Conservation (phyloP, 2,113 vertebrate genomes). For the Penelope pileata region DNA sequence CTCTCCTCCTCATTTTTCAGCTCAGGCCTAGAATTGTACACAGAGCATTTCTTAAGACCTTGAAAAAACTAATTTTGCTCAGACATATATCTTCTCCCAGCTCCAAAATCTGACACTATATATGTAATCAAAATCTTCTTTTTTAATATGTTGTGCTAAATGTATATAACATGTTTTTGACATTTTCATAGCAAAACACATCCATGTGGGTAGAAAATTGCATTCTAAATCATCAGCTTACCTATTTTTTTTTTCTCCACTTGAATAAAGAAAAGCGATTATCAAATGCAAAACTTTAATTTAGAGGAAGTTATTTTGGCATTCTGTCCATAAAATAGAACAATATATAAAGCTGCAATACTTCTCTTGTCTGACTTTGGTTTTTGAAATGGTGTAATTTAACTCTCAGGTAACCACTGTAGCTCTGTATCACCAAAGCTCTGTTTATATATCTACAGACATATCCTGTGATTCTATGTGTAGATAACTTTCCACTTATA, state of each 20-base stretch:
- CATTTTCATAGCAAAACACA: conserved; percentile 40
- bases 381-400: neutral
- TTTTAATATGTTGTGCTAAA: neutral
- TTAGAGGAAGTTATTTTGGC: conserved; percentile 10
- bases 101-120: neutral
- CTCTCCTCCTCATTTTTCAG: neutral
- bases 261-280: neutral
- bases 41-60: neutral
- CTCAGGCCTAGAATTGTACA: neutral
- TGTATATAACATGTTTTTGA: neutral
- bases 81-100: neutral
- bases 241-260: conserved; percentile 23
- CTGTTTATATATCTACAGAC: neutral
- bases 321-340: neutral
- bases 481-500: neutral
- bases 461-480: neutral
- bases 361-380: neutral
- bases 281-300: conserved; percentile 22
- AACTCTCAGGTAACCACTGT: neutral
- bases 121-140: neutral
- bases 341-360: neutral
- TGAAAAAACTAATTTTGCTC: neutral
- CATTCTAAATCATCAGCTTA: conserved; percentile 21
- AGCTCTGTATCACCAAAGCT: neutral
- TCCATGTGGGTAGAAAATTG: conserved; percentile 9